Percentiles rank a stretch among this genome's conserved stretches.
Conservation (phyloP, 2,797 vertebrate genomes). For the Typhlichthys eigenmanni region DNA sequence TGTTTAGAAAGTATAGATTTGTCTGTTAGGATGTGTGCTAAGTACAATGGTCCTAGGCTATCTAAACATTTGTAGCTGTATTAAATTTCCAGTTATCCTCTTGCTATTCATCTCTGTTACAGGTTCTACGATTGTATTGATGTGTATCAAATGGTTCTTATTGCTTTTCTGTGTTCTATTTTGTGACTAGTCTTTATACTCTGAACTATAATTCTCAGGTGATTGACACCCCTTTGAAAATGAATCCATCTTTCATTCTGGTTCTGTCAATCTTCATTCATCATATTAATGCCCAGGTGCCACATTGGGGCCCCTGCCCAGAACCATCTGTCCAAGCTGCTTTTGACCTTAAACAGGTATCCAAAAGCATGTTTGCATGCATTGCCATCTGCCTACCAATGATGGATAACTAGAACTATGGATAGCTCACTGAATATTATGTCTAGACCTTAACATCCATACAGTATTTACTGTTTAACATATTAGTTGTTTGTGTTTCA, state of each 20-base stretch:
- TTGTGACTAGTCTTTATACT: not conserved
- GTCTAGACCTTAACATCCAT: too few relatives aligned
- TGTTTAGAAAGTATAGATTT: conserved; percentile 15
- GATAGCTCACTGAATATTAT: not conserved
- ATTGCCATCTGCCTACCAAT: not conserved
- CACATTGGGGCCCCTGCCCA: conserved; percentile 81
- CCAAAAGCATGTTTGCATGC: not conserved
- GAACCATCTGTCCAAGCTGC: conserved; percentile 71
- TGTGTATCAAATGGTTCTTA: not conserved
- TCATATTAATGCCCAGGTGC: conserved; percentile 69
- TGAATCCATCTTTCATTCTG: conserved; percentile 55
- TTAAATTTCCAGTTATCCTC: too few relatives aligned
- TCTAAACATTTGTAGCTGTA: too few relatives aligned
- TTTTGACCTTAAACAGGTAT: conserved; percentile 84
- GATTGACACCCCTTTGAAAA: conserved; percentile 31
- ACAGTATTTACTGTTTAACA: too few relatives aligned
- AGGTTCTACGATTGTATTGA: too few relatives aligned
- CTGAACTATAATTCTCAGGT: conserved; percentile 23
- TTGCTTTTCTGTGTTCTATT: not conserved
- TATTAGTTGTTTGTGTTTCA: too few relatives aligned
- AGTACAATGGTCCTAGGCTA: too few relatives aligned
- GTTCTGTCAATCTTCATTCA: conserved; percentile 54
- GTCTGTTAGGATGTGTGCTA: too few relatives aligned
- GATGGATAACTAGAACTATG: not conserved
- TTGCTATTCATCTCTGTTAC: too few relatives aligned